Evolutionary conservation across 1,140 invertebrate species (phyloP).

Genomic region (Platyura marginata): DNA sequence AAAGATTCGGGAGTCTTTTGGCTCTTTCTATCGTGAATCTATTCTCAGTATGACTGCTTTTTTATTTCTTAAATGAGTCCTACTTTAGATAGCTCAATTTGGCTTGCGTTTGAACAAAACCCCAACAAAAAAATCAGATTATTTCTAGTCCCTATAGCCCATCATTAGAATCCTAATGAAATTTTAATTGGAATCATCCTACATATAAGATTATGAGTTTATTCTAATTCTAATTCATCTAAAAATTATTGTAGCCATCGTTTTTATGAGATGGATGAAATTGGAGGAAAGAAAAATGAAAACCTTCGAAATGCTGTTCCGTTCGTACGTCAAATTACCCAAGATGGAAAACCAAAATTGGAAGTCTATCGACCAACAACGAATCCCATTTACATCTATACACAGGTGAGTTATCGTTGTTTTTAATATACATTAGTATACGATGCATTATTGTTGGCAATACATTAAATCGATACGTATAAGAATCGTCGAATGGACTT

Average conservation of each 20-base stretch:
- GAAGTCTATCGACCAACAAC: constrained; percentile 29
- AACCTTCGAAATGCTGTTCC: constrained; percentile 34
- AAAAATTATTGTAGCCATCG: constrained; percentile 12
- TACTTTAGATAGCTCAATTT: too few species aligned
- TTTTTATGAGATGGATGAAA: constrained; percentile 37
- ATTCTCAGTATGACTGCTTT: too few species aligned
- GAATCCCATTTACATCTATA: constrained; percentile 32
- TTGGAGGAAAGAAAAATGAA: constrained; percentile 29
- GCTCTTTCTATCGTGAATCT: too few species aligned
- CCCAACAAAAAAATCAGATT: neutral
- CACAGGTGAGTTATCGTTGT: constrained; percentile 26
- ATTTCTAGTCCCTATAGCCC: too few species aligned
- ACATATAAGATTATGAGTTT: too few species aligned
- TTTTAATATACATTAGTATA: neutral
- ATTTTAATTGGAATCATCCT: too few species aligned
- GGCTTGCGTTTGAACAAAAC: neutral
- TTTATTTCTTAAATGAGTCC: too few species aligned
- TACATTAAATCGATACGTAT: neutral
- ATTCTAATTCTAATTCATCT: neutral
- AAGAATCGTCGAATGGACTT: neutral
- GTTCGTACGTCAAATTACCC: constrained; percentile 31
- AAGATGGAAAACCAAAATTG: constrained; percentile 24
- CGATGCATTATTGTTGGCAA: neutral
- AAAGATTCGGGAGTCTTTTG: too few species aligned
- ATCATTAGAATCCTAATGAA: too few species aligned